Evolutionary conservation across 2,113 vertebrate species (phyloP), one percentile per base, ranked within the genome.

Genomic region (Tursiops truncatus): DNA sequence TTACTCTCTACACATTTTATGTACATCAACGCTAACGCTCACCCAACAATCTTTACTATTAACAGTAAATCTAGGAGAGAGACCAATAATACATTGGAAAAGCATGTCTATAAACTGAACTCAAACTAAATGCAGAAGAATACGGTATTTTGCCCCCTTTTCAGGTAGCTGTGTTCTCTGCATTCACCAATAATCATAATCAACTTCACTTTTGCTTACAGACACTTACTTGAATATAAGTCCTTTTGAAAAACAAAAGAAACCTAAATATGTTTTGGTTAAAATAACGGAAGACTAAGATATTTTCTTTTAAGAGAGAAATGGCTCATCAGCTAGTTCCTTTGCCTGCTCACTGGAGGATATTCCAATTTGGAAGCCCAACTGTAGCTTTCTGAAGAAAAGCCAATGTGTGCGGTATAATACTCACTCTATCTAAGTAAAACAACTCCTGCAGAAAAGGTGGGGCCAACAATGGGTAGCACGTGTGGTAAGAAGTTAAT

Each of bases 231-330:
- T 86, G 47, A 94, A 33, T 23, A 70, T 56, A 92, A 77, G 33
- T 73, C 31, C 20, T 74, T 91, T 65, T 25, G 86, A 89, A 74
- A 56, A 71, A 76, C 47, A 92, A 84, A 58, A 83, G 2, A n/a
- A 70, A 82, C 25, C 36, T 92, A 58, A 79, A 33, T 58, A 58
- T 44, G 65, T 86, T 84, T 93, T 28, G 56, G 56, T 77, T 94
- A 87, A 92, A 86, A 92, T 47, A 82, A 76, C 18, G 71, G 38
- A 80, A 81, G n/a, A 96, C 50, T 58, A 70, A 80, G 93, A 86
- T 50, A 36, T 71, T 11, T 17, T 88, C 58, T 77, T 77, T 86
- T 62, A 36, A n/a, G 44, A 83, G 36, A 84, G 41, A 89, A 76
- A 89, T 12, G 47, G 3, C 58, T 86, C 70, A 20, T 38, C 68